Evolutionary conservation across 2,113 vertebrate species (phyloP), one percentile per base, ranked within the genome.

Genomic region (Daboia siamensis): DNA sequence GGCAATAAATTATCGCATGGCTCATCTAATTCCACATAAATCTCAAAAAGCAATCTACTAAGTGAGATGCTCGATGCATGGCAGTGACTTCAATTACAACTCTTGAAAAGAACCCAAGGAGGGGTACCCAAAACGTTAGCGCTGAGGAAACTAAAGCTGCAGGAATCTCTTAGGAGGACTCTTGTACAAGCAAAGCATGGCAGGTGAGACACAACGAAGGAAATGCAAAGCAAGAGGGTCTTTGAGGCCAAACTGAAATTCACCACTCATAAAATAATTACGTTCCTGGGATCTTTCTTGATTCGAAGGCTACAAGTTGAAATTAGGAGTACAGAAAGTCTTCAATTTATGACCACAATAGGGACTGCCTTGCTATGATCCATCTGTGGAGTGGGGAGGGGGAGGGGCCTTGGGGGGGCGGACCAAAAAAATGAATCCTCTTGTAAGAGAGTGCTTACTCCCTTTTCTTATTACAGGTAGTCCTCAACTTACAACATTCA

Each of bases 1-100:
- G 96, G 97, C 97, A 97, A 98, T 97, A 97, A 98, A 98, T 97
- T 96, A 97, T 96, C 95, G 96, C 96, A 96, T 97, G 95, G 97
- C 96, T 97, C 96, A 97, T 97, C 96, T 96, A 96, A 96, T 95
- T 96, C 95, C 5, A 90, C 96, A 97, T 98, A 98, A 98, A 98
- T 98, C 97, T 97, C 95, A 97, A 97, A 93, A 97, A 97, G 96
- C 96, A 98, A 98, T 98, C 96, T 97, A 94, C 96, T 96, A 94
- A 97, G 96, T 97, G 96, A 96, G 95, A 96, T 94, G 95, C 21
- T 96, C 96, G 93, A 94, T 96, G 46, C 56, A 33, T 26, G 96
- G 95, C 97, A 96, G 91, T 7, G 1, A 94, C 96, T 97, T 96
- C 95, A 96, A 94, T 95, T 90, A 85, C 93, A 97, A 96, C 11